Base-by-base conservation (phyloP, 2,888 invertebrate species). In the Amphipoea lucens region DNA sequence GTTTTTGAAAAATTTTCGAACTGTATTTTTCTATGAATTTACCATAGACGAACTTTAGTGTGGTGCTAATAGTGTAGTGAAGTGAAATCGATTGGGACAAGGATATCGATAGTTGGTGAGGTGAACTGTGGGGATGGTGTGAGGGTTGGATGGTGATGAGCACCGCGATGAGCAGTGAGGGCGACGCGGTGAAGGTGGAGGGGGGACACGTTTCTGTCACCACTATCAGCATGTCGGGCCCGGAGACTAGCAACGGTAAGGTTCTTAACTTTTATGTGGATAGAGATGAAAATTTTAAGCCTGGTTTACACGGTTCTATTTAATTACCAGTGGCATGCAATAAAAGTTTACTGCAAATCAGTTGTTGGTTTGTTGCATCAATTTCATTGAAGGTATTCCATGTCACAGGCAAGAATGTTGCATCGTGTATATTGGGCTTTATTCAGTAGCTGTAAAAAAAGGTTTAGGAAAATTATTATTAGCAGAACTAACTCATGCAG, bases 121-220 rank as follows among this genome's bases (percentile, higher is more conserved):
- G 92, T 93, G 90, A 92, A 65, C 51, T 88, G 91, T 92, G 92
- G 92, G 92, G 91, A 92, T 92, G 89, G 84, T 89, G 93, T 90
- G 91, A 90, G 90, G 88, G 88, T 90, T 91, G 89, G 88, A 84
- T 84, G 91, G 92, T 90, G 92, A 93, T 93, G 92, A 94, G 90
- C 87, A 89, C 90, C 90, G 93, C 92, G 90, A 96, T 96, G 94
- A 94, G 95, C 91, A 95, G 94, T 89, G 97, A 97, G 86, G 95
- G 95, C 74, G 97, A 97, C 85, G 91, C 97, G 85, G 95, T 97
- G 86, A 96, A 96, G 92, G 95, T 96, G 90, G 97, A 96, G 94
- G 95, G 97, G 88, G 95, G 96, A 91, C 93, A 98, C 97, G 98
- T 98, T 80, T 98, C 98, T 82, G 98, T 98, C 92, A 98, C 98